phyloP scores from a whole-genome alignment of 2,888 invertebrate species.

The Nemapogon koenigi region DNA sequence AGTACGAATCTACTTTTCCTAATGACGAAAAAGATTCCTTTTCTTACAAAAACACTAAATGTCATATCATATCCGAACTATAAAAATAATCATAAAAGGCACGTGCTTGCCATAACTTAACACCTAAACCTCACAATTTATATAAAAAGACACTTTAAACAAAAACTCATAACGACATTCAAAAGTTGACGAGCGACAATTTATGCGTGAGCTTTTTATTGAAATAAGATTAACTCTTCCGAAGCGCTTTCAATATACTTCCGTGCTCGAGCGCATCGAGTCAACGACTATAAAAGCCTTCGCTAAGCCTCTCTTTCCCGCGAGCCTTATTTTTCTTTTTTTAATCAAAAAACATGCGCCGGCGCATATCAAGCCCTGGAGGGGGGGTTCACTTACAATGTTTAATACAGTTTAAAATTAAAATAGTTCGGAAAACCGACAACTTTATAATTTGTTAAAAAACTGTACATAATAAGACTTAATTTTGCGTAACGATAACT shows the following conservation, averaged over 20 bases:
- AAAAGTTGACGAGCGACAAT: conserved; percentile 47
- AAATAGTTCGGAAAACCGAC: conserved; percentile 15
- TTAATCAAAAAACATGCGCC: conserved; percentile 38
- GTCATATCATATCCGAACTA: conserved; percentile 48
- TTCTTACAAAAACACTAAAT: conserved; percentile 48
- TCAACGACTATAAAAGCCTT: conserved; percentile 59
- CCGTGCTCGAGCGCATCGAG: conserved; percentile 59
- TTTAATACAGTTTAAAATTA: conserved; percentile 32
- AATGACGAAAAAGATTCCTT: conserved; percentile 53
- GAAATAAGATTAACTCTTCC: conserved; percentile 57
- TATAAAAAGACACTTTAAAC: conserved; percentile 28
- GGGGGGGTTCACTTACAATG: too few species aligned
- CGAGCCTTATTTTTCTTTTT: conserved; percentile 52
- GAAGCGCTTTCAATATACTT: conserved; percentile 57
- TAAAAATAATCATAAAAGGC: conserved; percentile 53
- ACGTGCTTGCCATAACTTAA: conserved; percentile 54
- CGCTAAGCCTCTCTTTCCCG: conserved; percentile 57
- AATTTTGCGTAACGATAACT: conserved; percentile 26
- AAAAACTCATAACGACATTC: conserved; percentile 39
- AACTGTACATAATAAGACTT: conserved; percentile 31
- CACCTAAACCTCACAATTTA: conserved; percentile 39
- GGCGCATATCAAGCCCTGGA: conserved; percentile 40
- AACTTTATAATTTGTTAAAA: conserved; percentile 27
- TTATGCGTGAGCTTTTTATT: conserved; percentile 61
- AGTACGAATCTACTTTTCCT: conserved; percentile 35